A percentile compares a stretch with the other conserved stretches of the same genome.
phyloP scores from a whole-genome alignment of 2,888 invertebrate species.

The Nemapogon koenigi region DNA sequence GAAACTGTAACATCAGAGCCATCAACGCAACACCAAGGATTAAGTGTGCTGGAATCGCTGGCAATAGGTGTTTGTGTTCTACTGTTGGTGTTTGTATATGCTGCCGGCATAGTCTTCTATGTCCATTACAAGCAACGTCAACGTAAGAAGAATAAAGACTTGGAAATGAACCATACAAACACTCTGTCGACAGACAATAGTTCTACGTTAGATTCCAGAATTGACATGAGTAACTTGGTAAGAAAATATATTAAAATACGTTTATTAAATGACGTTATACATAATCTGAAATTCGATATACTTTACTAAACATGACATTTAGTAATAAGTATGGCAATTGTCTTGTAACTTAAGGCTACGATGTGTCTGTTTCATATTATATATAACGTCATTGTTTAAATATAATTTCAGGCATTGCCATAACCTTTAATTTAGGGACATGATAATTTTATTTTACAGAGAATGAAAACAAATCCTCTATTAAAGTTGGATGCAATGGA shows the following conservation, averaged over 20 bases:
- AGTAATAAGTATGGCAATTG: too few species aligned
- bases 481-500: constrained; percentile 37
- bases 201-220: constrained; percentile 40
- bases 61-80: constrained; percentile 84
- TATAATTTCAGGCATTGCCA: too few species aligned
- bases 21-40: constrained; percentile 59
- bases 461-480: constrained; percentile 50
- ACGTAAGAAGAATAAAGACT: constrained; percentile 55
- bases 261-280: too few species aligned
- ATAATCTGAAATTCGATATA: too few species aligned
- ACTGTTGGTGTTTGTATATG: constrained; percentile 80
- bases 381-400: too few species aligned
- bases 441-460: constrained; percentile 30
- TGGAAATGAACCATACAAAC: constrained; percentile 39
- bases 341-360: too few species aligned
- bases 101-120: constrained; percentile 83
- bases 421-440: too few species aligned
- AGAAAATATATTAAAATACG: too few species aligned
- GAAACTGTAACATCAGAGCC: constrained; percentile 57
- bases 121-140: constrained; percentile 75
- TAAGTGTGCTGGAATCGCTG: constrained; percentile 79
- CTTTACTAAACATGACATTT: too few species aligned
- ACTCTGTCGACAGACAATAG: constrained; percentile 38
- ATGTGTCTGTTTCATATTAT: too few species aligned
- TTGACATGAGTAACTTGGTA: constrained; percentile 55